These are phyloP conservation scores for Megastigmus dorsalis DNA, from an alignment of 2,888 invertebrate species.

Conservation along the genomic window DNA sequence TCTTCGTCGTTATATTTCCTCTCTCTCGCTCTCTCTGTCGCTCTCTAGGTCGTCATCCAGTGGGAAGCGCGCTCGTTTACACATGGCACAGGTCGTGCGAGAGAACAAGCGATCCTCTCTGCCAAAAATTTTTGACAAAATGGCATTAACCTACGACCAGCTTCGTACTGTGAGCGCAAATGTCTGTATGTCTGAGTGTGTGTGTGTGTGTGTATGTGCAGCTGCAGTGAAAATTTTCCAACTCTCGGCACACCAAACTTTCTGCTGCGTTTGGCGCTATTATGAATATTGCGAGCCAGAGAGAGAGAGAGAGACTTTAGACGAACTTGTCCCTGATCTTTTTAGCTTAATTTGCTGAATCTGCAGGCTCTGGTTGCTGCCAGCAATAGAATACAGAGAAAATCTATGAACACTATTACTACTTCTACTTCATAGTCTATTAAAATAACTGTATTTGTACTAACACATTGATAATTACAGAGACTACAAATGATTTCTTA, in stretches of 20 bases:
- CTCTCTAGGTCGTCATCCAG: not conserved
- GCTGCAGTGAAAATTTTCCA: not conserved
- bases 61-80: too few relatives aligned
- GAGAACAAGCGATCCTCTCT: constrained; percentile 37
- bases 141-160: constrained; percentile 39
- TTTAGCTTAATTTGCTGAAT: constrained; percentile 24
- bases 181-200: too few relatives aligned
- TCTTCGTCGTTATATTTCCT: constrained; percentile 7
- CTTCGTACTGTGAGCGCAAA: too few relatives aligned
- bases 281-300: constrained; percentile 25
- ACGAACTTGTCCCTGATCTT: not conserved
- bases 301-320: too few relatives aligned
- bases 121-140: constrained; percentile 47
- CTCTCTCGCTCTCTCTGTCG: not conserved
- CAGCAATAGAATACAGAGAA: too few relatives aligned
- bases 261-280: constrained; percentile 38
- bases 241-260: constrained; percentile 21
- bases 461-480: too few relatives aligned
- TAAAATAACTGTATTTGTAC: too few relatives aligned
- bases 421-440: too few relatives aligned
- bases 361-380: not conserved
- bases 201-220: too few relatives aligned
- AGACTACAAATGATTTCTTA: too few relatives aligned
- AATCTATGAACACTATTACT: too few relatives aligned
- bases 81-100: constrained; percentile 32